Conservation (phyloP, 1,140 invertebrate genomes). For the Holotrichia oblita region DNA sequence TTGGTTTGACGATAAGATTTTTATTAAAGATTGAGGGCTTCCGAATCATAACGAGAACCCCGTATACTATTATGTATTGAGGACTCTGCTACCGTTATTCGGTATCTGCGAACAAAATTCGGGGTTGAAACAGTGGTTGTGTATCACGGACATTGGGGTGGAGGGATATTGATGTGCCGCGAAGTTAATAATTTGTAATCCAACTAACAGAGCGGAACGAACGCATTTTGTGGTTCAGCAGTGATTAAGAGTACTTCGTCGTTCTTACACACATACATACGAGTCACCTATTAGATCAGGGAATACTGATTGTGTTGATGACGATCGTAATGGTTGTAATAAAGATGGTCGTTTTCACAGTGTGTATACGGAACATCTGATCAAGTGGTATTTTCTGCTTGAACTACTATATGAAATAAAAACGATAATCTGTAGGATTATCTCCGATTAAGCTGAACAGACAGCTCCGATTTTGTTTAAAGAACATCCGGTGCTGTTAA, state of each 20-base stretch:
- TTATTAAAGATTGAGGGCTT: slow-evolving; percentile 22
- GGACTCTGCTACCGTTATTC: neutral
- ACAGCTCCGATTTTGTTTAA: too few species aligned
- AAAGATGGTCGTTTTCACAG: neutral
- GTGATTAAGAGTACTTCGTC: neutral
- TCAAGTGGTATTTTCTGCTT: neutral
- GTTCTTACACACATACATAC: neutral
- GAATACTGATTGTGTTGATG: neutral
- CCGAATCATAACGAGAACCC: neutral
- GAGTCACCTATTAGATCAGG: slow-evolving; percentile 9
- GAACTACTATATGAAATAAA: neutral
- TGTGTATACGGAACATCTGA: neutral
- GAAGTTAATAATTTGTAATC: slow-evolving; percentile 34
- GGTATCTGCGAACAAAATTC: neutral
- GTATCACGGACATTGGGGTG: neutral
- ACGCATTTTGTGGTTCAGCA: slow-evolving; percentile 4
- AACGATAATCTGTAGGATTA: too few species aligned
- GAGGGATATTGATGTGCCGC: slow-evolving; percentile 26
- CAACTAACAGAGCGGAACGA: neutral
- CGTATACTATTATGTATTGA: neutral
- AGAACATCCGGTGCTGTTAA: too few species aligned
- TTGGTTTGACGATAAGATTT: slow-evolving; percentile 12
- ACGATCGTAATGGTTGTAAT: neutral
- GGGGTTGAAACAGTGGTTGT: neutral
- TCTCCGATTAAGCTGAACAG: too few species aligned